These are phyloP conservation scores for Decapterus maruadsi DNA, from an alignment of 2,797 vertebrate genomes.

Conservation along the genomic window DNA sequence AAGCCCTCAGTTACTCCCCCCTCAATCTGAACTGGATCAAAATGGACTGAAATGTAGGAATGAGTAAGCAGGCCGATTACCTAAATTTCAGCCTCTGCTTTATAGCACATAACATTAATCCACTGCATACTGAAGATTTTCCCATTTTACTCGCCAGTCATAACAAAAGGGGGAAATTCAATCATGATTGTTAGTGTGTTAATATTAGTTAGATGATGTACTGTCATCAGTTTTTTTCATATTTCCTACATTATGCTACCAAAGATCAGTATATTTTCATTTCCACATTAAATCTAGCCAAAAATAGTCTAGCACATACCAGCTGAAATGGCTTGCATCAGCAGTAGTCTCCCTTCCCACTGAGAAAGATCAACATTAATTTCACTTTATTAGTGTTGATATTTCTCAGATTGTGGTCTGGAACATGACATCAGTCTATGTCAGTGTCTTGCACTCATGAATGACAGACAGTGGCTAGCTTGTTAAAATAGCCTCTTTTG, in stretches of 20 bases:
- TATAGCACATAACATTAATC: constrained; percentile 36
- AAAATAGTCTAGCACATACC: constrained; percentile 60
- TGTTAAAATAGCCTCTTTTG: constrained; percentile 42
- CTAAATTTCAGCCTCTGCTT: constrained; percentile 36
- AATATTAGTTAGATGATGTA: constrained; percentile 52
- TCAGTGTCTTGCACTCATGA: constrained; percentile 47
- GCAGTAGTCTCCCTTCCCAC: constrained; percentile 46
- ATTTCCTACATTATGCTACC: constrained; percentile 54
- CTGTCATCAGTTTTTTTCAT: constrained; percentile 47
- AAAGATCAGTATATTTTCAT: constrained; percentile 67
- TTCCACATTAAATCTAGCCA: constrained; percentile 73
- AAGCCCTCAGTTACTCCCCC: constrained; percentile 57
- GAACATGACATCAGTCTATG: constrained; percentile 70
- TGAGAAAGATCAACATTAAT: constrained; percentile 71
- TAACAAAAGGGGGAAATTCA: constrained; percentile 49
- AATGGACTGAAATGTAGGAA: constrained; percentile 42
- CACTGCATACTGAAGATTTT: constrained; percentile 47
- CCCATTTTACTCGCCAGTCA: constrained; percentile 47
- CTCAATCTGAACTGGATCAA: constrained; percentile 33
- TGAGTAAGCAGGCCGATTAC: constrained; percentile 44
- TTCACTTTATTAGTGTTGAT: constrained; percentile 74
- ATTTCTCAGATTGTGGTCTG: constrained; percentile 67
- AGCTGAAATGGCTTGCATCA: constrained; percentile 62
- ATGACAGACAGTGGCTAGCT: constrained; percentile 62
- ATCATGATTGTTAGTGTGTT: constrained; percentile 45